Conservation (phyloP, 2,797 vertebrate genomes). For the Sphenodon punctatus region DNA sequence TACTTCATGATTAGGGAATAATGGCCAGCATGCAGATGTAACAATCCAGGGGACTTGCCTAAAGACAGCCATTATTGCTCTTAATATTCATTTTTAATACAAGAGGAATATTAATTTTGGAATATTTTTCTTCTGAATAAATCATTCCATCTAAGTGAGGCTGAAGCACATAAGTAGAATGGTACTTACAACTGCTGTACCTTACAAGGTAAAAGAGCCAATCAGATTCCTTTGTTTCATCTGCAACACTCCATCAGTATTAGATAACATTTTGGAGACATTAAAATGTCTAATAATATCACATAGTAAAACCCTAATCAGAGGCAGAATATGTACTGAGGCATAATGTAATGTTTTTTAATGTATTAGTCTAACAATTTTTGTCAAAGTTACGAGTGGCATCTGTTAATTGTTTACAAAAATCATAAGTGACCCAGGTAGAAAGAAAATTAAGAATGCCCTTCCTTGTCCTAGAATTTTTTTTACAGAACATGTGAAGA, state of each 20-base stretch:
- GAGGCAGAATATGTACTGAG: background rate
- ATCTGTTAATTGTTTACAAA: background rate
- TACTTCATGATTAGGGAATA: background rate
- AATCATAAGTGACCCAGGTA: background rate
- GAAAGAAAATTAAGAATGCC: background rate
- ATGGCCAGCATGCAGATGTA: background rate
- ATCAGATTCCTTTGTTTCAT: conserved; percentile 61
- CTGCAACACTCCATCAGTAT: conserved; percentile 66
- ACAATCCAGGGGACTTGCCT: background rate
- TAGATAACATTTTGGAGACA: conserved; percentile 48
- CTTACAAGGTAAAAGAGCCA: conserved; percentile 20
- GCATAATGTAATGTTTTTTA: conserved; percentile 5
- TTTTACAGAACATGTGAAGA: conserved; percentile 17
- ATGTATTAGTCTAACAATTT: conserved; percentile 2
- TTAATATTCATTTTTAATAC: background rate
- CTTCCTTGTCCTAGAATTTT: background rate
- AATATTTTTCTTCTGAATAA: background rate
- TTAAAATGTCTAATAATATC: conserved; percentile 32
- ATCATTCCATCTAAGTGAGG: background rate
- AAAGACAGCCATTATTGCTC: background rate
- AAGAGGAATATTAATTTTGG: background rate
- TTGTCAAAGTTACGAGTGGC: background rate
- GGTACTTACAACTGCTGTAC: conserved; percentile 23
- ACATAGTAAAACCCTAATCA: background rate
- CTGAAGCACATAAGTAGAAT: conserved; percentile 12